These are phyloP conservation scores for Lissonota sp. DNA, from an alignment of 2,888 invertebrate species.

Conservation along the genomic window DNA sequence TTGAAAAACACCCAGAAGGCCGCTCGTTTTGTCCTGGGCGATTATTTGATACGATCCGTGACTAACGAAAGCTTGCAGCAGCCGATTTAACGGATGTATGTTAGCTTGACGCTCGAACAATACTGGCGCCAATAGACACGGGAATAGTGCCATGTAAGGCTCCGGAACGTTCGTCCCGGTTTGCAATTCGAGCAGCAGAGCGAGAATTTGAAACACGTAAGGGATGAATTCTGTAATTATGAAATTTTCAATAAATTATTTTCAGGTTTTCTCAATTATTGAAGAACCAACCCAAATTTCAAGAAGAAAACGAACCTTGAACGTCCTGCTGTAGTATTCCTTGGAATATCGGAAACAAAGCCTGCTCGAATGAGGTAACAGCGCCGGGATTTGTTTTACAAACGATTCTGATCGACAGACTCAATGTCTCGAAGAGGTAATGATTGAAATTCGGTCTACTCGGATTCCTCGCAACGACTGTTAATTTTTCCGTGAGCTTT, in stretches of 20 bases:
- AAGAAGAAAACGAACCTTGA: conserved; percentile 87
- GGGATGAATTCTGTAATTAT: conserved; percentile 95
- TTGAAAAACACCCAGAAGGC: conserved; percentile 97
- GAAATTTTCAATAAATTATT: conserved; percentile 16
- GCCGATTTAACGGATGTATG: conserved; percentile 95
- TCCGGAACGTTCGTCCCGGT: conserved; percentile 88
- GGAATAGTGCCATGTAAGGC: conserved; percentile 95
- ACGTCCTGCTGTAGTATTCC: conserved; percentile 97
- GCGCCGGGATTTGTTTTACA: conserved; percentile 92
- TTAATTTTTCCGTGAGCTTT: conserved; percentile 93
- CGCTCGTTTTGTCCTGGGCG: conserved; percentile 89
- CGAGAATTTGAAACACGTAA: conserved; percentile 98
- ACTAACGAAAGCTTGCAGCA: conserved; percentile 94
- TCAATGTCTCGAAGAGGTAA: conserved; percentile 97
- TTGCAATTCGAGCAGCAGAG: conserved; percentile 93
- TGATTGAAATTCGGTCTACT: conserved; percentile 99
- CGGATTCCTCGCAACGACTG: conserved; percentile 95
- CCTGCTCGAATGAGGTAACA: conserved; percentile 94
- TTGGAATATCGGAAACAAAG: conserved; percentile 97
- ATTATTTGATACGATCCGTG: conserved; percentile 89
- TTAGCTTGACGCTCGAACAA: conserved; percentile 98
- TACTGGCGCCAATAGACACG: conserved; percentile 94
- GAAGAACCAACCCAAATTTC: neutral
- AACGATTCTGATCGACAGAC: conserved; percentile 94
- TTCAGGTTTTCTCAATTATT: too few species aligned